Evolutionary conservation across 2,113 vertebrate genomes (phyloP).

Genomic region (Parotia lawesii): DNA sequence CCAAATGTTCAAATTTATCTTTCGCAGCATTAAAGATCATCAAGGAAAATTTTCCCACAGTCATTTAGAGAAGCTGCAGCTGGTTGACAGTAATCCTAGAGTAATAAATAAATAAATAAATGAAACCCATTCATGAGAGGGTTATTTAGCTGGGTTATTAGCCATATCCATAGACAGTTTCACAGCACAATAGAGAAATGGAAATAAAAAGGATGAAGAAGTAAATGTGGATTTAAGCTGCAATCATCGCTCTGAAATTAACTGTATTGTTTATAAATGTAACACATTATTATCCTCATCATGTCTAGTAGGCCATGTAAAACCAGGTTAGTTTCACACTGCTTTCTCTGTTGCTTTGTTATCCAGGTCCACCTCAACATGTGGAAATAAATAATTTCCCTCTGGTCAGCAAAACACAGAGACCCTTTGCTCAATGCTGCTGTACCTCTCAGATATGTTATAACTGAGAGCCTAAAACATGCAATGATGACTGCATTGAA

Average conservation of each 20-base stretch:
- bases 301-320: slow-evolving; percentile 79
- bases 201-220: slow-evolving; percentile 74
- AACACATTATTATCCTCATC: slow-evolving; percentile 60
- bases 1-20: neutral
- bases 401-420: slow-evolving; percentile 17
- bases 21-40: slow-evolving; percentile 10
- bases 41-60: slow-evolving; percentile 18
- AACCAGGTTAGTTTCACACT: slow-evolving; percentile 80
- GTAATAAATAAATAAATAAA: slow-evolving; percentile 54
- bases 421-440: neutral
- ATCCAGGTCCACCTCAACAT: neutral
- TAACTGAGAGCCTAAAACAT: neutral
- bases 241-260: slow-evolving; percentile 67
- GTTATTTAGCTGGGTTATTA: slow-evolving; percentile 82
- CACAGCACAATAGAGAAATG: slow-evolving; percentile 78
- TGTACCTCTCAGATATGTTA: neutral
- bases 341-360: slow-evolving; percentile 53
- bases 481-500: neutral
- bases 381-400: slow-evolving; percentile 4
- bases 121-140: slow-evolving; percentile 76
- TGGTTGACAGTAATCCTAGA: slow-evolving; percentile 61
- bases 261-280: slow-evolving; percentile 48
- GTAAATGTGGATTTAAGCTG: slow-evolving; percentile 69
- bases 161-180: slow-evolving; percentile 77
- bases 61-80: slow-evolving; percentile 48